Conservation (phyloP, 2,888 invertebrate genomes). For the Eupsilia transversa region DNA sequence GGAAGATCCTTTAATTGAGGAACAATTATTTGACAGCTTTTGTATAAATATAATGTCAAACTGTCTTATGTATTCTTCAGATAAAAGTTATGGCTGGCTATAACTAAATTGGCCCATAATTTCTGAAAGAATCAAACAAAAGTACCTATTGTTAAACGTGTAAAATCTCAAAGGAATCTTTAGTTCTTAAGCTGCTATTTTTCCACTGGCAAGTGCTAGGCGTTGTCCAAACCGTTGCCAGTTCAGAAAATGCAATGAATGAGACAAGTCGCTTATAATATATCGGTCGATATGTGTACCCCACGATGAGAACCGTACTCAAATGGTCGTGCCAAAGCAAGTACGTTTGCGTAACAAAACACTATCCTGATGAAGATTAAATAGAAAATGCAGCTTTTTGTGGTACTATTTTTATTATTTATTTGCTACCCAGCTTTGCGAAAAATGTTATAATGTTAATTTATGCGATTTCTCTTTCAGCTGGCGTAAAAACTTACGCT, state of each 20-base stretch:
- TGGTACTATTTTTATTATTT: neutral
- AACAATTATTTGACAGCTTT: neutral
- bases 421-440: constrained; percentile 10
- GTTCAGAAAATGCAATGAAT: constrained; percentile 9
- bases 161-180: neutral
- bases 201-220: constrained; percentile 6
- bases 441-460: neutral
- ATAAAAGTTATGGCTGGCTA: neutral
- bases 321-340: neutral
- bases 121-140: too few species aligned
- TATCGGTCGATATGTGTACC: constrained; percentile 17
- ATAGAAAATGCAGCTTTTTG: neutral
- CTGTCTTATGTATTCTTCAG: neutral
- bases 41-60: neutral
- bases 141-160: neutral
- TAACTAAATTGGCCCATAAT: neutral
- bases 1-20: neutral
- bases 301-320: neutral
- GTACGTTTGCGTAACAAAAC: neutral
- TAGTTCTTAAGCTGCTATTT: constrained; percentile 1
- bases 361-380: neutral
- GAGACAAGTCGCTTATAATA: neutral
- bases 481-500: neutral
- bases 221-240: constrained; percentile 11
- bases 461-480: constrained; percentile 20